A percentile compares a stretch with the other conserved stretches of the same genome.
Evolutionary conservation across 2,888 invertebrate species (phyloP).

Genomic region (Chymomyza amoena): DNA sequence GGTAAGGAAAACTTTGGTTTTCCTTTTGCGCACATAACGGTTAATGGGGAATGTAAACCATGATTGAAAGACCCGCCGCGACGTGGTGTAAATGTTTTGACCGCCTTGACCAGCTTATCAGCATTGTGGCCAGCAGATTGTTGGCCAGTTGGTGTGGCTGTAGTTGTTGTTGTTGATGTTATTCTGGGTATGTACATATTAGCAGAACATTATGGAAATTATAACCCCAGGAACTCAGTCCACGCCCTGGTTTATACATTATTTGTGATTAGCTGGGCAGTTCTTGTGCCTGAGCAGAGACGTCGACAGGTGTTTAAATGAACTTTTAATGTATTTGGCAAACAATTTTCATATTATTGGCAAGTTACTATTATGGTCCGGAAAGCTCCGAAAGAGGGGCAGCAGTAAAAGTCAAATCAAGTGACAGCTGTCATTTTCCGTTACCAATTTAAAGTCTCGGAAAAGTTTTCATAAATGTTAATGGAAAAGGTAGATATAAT

Average conservation of each 20-base stretch:
- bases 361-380: neutral
- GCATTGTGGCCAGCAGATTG: slow-evolving; percentile 7
- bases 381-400: neutral
- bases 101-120: slow-evolving; percentile 36
- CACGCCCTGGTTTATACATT: neutral
- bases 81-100: slow-evolving; percentile 41
- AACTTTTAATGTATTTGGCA: slow-evolving; percentile 43
- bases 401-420: neutral
- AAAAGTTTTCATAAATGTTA: neutral
- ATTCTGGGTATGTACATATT: slow-evolving; percentile 34
- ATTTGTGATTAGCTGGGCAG: neutral
- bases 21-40: slow-evolving; percentile 7
- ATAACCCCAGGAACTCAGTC: slow-evolving; percentile 11
- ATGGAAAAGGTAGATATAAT: neutral
- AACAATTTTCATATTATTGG: neutral
- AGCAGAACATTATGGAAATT: slow-evolving; percentile 66
- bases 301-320: slow-evolving; percentile 45
- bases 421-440: neutral
- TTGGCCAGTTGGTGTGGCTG: slow-evolving; percentile 5
- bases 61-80: slow-evolving; percentile 44
- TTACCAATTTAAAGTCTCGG: neutral
- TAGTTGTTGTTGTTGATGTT: slow-evolving; percentile 32
- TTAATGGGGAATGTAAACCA: slow-evolving; percentile 36
- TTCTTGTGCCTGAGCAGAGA: slow-evolving; percentile 11
- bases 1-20: slow-evolving; percentile 40